Evolutionary conservation across 2,113 vertebrate species (phyloP), one percentile per base, ranked within the genome.

Genomic region (Odocoileus virginianus): DNA sequence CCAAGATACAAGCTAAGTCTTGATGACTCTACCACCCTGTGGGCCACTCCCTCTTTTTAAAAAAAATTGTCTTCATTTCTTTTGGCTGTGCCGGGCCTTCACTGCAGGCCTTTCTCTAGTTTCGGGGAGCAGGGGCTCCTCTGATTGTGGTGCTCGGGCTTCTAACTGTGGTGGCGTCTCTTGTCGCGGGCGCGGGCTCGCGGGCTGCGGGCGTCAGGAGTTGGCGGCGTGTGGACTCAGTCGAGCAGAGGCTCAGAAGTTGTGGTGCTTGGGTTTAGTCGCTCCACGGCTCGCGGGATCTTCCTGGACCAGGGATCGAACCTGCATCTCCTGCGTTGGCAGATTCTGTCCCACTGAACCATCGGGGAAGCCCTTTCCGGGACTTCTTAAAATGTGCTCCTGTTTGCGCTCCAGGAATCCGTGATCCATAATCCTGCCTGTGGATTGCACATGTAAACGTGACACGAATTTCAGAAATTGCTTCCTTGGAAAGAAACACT

Each of bases 141-240:
- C 64, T 71, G 64, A 71, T 21, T 11, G 67, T 10, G 5, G n/a
- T 0, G 19, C n/a, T 10, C 40, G 36, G n/a, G 5, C 19, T 6
- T 11, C n/a, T 36, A 1, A 8, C 2, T 8, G 33, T 21, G 33
- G 33, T 5, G 17, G 64, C 17, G 1, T 11, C 64, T 23, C 64
- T 6, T 2, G 64, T 3, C 21, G 33, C 64, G 11, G 64, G 17
- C 64, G 19, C n/a, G 5, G 67, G 19, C 67, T 71, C 17, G 23
- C 21, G n/a, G 67, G 10, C n/a, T 19, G 19, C 10, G 2, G 67
- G n/a, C 19, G 0, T 23, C 67, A 40, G 67, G 12, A 6, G 67
- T 3, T 40, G n/a, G 67, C 5, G 2, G 67, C n/a, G 0, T 23
- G n/a, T 5, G 10, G 10, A n/a, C n/a, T 71, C 5, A 1, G 67